Conservation (phyloP, 92 coral and sea anemone species). For the Palythoa heliodiscus region DNA sequence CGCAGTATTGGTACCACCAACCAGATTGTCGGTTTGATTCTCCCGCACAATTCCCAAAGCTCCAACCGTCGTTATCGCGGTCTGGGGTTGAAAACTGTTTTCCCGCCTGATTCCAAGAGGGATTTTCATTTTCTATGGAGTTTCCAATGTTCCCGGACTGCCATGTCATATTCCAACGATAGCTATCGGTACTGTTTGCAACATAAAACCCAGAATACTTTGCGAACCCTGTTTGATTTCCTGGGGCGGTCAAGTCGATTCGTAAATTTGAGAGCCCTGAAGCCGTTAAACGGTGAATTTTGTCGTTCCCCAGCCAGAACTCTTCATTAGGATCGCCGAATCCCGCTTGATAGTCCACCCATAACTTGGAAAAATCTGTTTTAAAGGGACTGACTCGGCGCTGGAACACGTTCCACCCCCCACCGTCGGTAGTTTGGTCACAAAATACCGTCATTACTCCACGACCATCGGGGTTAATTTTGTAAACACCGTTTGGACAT, state of each 20-base stretch:
- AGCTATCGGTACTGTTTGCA: background rate
- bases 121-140: background rate
- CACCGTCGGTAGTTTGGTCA: conserved; percentile 42
- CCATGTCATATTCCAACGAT: conserved; percentile 15
- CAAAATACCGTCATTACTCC: conserved; percentile 22
- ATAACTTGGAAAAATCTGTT: background rate
- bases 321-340: background rate
- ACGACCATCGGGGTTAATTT: conserved; percentile 23
- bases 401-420: conserved; percentile 44
- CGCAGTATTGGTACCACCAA: background rate
- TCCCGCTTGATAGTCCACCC: background rate
- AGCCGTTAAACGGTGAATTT: conserved; percentile 2
- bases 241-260: background rate
- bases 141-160: conserved; percentile 13
- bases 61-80: conserved; percentile 1
- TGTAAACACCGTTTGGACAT: conserved; percentile 8
- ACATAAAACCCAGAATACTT: background rate
- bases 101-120: background rate
- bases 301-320: conserved; percentile 13
- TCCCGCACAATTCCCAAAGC: background rate
- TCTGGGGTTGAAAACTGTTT: background rate
- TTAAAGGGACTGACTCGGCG: conserved; percentile 10
- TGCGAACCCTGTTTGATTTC: conserved; percentile 13
- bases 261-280: background rate
- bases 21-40: background rate